Conservation (phyloP, 1,140 invertebrate genomes). For the Drosophila chauvacae region DNA sequence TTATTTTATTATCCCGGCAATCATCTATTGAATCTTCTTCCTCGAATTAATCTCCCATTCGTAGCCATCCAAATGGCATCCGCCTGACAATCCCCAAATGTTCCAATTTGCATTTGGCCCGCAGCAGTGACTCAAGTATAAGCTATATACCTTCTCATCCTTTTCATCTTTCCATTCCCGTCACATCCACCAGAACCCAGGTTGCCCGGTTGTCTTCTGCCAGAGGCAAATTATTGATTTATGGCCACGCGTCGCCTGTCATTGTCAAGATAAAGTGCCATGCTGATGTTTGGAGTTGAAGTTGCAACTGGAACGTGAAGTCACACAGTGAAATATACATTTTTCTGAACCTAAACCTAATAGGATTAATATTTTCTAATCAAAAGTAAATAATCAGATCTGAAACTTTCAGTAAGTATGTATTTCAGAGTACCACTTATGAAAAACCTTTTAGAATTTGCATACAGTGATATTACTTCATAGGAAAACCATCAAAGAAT, state of each 20-base stretch:
- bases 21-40: background rate
- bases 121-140: slow-evolving; percentile 23
- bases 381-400: background rate
- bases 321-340: slow-evolving; percentile 6
- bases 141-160: slow-evolving; percentile 13
- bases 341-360: background rate
- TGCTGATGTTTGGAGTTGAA: slow-evolving; percentile 19
- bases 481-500: background rate
- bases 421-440: background rate
- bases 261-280: slow-evolving; percentile 62
- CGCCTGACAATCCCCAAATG: slow-evolving; percentile 27
- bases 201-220: slow-evolving; percentile 35
- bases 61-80: slow-evolving; percentile 13
- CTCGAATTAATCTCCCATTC: slow-evolving; percentile 3
- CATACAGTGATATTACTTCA: background rate
- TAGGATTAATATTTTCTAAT: background rate
- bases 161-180: slow-evolving; percentile 38
- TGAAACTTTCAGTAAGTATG: background rate
- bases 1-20: background rate
- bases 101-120: slow-evolving; percentile 33
- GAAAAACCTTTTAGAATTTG: background rate
- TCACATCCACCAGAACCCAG: slow-evolving; percentile 33
- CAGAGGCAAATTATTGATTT: slow-evolving; percentile 68
- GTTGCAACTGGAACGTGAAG: slow-evolving; percentile 36
- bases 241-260: slow-evolving; percentile 68